Base-by-base conservation (phyloP, 2,797 vertebrate species). In the Falco concolor region DNA sequence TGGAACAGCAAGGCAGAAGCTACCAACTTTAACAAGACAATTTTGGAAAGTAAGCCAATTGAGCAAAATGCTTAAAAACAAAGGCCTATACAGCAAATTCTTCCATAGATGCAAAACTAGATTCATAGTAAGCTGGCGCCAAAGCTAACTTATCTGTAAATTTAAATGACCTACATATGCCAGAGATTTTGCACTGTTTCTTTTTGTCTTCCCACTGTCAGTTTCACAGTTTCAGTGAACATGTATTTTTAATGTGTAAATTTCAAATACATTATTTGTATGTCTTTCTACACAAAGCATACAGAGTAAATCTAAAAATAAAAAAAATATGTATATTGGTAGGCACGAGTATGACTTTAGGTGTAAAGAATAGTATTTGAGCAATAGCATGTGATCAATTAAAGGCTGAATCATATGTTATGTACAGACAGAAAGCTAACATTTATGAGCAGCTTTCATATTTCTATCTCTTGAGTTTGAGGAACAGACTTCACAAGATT, bases 111-210 rank as follows among this genome's bases (percentile, higher is more conserved):
- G 32, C 45, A 94, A 91, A 90, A 59, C 40, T 56, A 63, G 27
- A 86, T 89, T 12, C 24, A 34, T 38, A 65, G 52, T 49, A 87
- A 94, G 63, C 86, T 86, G 67, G 36, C 13, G 12, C 63, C 68
- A 82, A 81, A 90, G 85, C 65, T 86, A 95, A 91, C 57, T 95
- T 84, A 84, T 89, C 76, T 88, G 89, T 84, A 96, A 95, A 95
- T 84, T 88, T 95, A 94, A 89, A 92, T 96, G 91, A 93, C 95
- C 94, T 96, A 96, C 56, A 97, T 93, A 94, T 88, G 91, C 80
- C 95, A 94, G 76, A 78, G 79, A 96, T 82, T 93, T 94, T 94
- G 27, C 69, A 75, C 87, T 82, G 76, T 45, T 94, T 84, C 95
- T 96, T 95, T 92, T 91, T 91, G 91, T 93, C 79, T 94, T 89